Percentiles rank a stretch among this genome's conserved stretches.
Conservation (phyloP, 2,113 vertebrate species). For the Nettapus auritus region DNA sequence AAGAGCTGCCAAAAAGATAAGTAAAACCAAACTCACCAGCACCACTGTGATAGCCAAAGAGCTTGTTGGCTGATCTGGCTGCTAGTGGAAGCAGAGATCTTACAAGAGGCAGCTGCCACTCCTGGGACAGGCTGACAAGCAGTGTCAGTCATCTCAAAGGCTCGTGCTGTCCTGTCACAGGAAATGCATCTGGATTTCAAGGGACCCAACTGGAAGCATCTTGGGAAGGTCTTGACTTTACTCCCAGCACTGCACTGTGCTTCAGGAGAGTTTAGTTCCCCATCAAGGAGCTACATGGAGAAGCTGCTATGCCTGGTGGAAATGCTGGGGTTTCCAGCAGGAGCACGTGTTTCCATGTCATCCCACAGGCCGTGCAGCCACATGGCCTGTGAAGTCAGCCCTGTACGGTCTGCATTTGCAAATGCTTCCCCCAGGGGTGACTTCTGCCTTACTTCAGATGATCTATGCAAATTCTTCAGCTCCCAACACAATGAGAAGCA, state of each 20-base stretch:
- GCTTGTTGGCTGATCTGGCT: neutral
- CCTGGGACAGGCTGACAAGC: neutral
- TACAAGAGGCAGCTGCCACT: neutral
- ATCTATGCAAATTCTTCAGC: neutral
- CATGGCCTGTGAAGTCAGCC: neutral
- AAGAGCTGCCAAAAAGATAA: neutral
- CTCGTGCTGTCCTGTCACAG: neutral
- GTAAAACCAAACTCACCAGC: neutral
- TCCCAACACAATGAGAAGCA: neutral
- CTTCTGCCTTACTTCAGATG: neutral
- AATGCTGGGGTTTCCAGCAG: neutral
- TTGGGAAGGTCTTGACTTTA: neutral
- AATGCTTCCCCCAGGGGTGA: neutral
- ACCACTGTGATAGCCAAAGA: neutral
- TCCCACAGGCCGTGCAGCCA: neutral
- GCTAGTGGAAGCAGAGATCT: neutral
- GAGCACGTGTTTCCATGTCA: neutral
- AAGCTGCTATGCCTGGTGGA: neutral
- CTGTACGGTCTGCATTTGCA: neutral
- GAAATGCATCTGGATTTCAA: rapidly evolving
- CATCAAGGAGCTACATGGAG: neutral
- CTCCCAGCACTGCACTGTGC: neutral
- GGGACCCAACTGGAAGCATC: neutral
- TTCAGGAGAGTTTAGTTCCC: neutral
- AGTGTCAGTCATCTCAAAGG: neutral